These are phyloP conservation scores for Ciconia maguari DNA, from an alignment of 2,113 vertebrate species.

Conservation along the genomic window DNA sequence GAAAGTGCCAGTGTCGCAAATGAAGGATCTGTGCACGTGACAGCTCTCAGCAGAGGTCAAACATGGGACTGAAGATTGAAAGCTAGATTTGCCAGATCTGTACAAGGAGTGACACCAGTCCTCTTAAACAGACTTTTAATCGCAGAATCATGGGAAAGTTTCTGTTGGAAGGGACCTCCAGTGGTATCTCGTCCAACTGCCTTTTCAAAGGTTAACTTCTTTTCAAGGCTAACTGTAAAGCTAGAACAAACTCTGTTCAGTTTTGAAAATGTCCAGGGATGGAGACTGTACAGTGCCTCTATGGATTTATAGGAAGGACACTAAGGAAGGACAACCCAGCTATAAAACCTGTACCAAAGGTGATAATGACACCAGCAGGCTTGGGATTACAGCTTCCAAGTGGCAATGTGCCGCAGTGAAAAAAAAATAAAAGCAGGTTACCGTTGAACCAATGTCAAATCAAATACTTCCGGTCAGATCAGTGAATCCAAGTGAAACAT, in stretches of 20 bases:
- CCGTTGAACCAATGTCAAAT: constrained; percentile 5
- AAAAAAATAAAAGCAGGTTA: background rate
- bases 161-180: background rate
- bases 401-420: background rate
- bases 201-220: background rate
- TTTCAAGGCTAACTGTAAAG: background rate
- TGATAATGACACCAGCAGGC: background rate
- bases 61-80: background rate
- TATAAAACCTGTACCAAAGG: background rate
- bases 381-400: background rate
- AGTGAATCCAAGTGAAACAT: constrained; percentile 51
- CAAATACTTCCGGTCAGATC: constrained; percentile 27
- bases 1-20: background rate
- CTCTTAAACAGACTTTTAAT: background rate
- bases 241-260: background rate
- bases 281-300: background rate
- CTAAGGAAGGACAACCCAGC: background rate
- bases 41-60: background rate
- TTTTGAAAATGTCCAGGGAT: background rate
- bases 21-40: background rate
- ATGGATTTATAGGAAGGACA: background rate
- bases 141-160: constrained; percentile 6
- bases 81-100: background rate
- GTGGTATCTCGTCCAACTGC: background rate
- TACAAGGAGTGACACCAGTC: background rate